A percentile compares a stretch with the other conserved stretches of the same genome.
Evolutionary conservation across 2,797 vertebrate species (phyloP).

Genomic region (Trachops cirrhosus): DNA sequence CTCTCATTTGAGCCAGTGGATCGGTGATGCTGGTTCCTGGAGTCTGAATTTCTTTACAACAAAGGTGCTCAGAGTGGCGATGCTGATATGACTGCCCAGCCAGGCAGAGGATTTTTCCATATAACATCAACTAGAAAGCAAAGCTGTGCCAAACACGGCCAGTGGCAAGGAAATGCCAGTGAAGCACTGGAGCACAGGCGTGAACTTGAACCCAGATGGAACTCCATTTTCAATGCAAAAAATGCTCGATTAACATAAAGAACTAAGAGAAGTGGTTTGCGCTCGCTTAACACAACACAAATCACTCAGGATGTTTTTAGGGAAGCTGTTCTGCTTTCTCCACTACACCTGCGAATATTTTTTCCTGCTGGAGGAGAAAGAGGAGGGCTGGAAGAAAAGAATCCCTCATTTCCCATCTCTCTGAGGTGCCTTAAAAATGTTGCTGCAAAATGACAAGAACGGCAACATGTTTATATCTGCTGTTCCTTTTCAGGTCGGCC

Average conservation of each 20-base stretch:
- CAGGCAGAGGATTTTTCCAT: not conserved
- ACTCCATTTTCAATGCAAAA: not conserved
- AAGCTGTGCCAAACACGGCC: not conserved
- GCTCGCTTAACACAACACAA: not conserved
- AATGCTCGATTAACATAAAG: not conserved
- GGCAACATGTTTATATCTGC: conserved; percentile 77
- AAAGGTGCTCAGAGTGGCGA: not conserved
- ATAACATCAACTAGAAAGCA: not conserved
- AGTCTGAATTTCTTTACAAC: not conserved
- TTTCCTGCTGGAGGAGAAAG: conserved; percentile 73
- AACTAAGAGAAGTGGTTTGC: not conserved
- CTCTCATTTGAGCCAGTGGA: not conserved
- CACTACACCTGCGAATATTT: conserved; percentile 72
- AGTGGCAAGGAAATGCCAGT: not conserved
- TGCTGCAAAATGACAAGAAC: conserved; percentile 79
- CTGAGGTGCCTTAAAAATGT: conserved; percentile 46
- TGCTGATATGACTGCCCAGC: not conserved
- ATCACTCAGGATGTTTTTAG: conserved; percentile 53
- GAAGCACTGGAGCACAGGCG: not conserved
- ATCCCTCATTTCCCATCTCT: not conserved
- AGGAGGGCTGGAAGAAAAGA: conserved; percentile 43
- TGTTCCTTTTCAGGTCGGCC: conserved; percentile 76
- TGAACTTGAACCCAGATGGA: not conserved
- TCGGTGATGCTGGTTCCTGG: not conserved
- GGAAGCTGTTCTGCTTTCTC: conserved; percentile 74